Evolutionary conservation across 2,113 vertebrate species (phyloP).

Genomic region (Pedetes capensis): DNA sequence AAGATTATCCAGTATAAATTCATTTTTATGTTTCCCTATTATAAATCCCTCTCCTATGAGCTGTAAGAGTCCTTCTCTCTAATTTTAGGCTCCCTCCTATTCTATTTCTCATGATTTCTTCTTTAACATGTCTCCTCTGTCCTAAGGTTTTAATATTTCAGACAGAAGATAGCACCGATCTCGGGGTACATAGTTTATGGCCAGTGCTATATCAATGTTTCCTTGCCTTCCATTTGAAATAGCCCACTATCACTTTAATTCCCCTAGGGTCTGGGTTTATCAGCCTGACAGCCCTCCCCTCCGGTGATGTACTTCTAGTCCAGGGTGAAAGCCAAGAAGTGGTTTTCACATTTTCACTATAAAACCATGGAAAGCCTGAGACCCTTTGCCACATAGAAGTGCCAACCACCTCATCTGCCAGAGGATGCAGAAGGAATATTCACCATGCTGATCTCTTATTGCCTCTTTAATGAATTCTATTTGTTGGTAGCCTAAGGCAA

Average conservation of each 20-base stretch:
- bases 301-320: neutral
- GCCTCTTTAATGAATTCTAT: neutral
- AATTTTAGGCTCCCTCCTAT: neutral
- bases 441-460: neutral
- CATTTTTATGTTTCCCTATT: neutral
- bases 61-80: neutral
- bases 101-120: neutral
- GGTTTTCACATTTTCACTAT: neutral
- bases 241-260: neutral
- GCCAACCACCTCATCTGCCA: neutral
- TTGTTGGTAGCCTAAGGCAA: neutral
- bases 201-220: neutral
- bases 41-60: neutral
- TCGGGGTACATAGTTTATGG: fast-evolving
- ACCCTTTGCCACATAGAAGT: no score
- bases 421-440: neutral
- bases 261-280: neutral
- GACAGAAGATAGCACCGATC: fast-evolving
- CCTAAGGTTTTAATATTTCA: neutral
- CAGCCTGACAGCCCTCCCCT: neutral
- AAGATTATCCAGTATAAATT: neutral
- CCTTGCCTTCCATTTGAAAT: neutral
- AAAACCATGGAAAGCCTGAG: no score
- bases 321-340: neutral
- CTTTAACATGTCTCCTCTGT: neutral